These are phyloP conservation scores for Rattus rattus DNA, from an alignment of 2,113 vertebrate species.

Conservation along the genomic window DNA sequence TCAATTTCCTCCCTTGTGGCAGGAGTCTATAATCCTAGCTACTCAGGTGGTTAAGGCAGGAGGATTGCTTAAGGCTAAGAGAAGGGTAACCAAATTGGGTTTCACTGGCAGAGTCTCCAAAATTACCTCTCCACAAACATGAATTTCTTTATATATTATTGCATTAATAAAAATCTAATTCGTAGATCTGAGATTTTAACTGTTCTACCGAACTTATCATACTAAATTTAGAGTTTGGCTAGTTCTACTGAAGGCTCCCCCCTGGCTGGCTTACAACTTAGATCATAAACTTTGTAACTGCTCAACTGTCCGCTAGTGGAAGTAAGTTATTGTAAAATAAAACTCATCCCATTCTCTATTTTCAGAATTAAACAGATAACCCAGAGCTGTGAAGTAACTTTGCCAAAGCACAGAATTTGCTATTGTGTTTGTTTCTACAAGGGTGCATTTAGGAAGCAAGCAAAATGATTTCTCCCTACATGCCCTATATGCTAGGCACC, in stretches of 20 bases:
- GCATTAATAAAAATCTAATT: background rate
- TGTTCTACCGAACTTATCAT: background rate
- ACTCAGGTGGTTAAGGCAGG: background rate
- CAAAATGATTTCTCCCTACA: background rate
- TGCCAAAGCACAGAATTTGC: background rate
- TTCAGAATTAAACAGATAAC: conserved; percentile 22
- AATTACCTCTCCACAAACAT: background rate
- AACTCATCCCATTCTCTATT: background rate
- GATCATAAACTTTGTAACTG: background rate
- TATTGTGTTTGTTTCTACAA: background rate
- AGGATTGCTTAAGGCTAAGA: background rate
- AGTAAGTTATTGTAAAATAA: conserved; percentile 21
- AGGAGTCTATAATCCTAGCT: no score
- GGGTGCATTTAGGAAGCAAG: background rate
- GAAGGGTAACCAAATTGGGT: background rate
- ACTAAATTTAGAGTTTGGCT: background rate
- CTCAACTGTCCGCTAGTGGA: background rate
- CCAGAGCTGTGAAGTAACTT: conserved; percentile 11
- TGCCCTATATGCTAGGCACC: background rate
- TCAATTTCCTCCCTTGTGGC: background rate
- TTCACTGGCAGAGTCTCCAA: background rate
- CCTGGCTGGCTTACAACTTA: background rate
- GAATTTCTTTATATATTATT: background rate
- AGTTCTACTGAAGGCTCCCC: no score
- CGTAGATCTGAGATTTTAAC: background rate